Percentiles rank a stretch among this genome's conserved stretches.
Evolutionary conservation across 2,113 vertebrate species (phyloP).

Genomic region (Clarias gariepinus): DNA sequence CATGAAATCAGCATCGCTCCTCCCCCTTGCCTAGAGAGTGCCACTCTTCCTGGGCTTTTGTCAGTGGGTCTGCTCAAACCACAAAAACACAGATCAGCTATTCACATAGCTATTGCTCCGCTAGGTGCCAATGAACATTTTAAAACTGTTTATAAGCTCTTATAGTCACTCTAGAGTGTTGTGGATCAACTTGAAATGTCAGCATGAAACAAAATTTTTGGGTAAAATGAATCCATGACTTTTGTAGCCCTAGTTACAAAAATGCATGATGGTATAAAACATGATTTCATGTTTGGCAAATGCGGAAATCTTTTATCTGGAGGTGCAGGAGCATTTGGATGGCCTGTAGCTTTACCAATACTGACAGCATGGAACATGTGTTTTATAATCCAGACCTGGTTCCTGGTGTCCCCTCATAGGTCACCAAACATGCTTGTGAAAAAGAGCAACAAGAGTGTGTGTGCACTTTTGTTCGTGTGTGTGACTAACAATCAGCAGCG

Average conservation of each 20-base stretch:
- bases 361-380: slow-evolving; percentile 53
- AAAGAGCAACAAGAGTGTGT: slow-evolving; percentile 44
- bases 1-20: slow-evolving; percentile 81
- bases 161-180: not conserved
- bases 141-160: not conserved
- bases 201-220: not conserved
- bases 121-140: not conserved
- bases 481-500: slow-evolving; percentile 69
- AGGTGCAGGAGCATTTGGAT: slow-evolving; percentile 41
- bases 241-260: not conserved
- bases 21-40: slow-evolving; percentile 72
- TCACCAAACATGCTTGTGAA: slow-evolving; percentile 50
- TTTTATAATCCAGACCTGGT: slow-evolving; percentile 40
- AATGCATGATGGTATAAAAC: slow-evolving; percentile 51
- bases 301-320: slow-evolving; percentile 34
- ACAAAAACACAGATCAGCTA: slow-evolving; percentile 32
- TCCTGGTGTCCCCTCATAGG: slow-evolving; percentile 38
- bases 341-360: slow-evolving; percentile 45
- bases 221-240: slow-evolving; percentile 33
- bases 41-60: slow-evolving; percentile 80
- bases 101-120: slow-evolving; percentile 1
- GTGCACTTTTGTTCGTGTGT: slow-evolving; percentile 42
- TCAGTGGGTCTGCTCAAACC: slow-evolving; percentile 66
- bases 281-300: slow-evolving; percentile 40
- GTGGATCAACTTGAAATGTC: not conserved